Evolutionary conservation across 2,797 vertebrate genomes (phyloP).

Genomic region (Heliangelus exortis): DNA sequence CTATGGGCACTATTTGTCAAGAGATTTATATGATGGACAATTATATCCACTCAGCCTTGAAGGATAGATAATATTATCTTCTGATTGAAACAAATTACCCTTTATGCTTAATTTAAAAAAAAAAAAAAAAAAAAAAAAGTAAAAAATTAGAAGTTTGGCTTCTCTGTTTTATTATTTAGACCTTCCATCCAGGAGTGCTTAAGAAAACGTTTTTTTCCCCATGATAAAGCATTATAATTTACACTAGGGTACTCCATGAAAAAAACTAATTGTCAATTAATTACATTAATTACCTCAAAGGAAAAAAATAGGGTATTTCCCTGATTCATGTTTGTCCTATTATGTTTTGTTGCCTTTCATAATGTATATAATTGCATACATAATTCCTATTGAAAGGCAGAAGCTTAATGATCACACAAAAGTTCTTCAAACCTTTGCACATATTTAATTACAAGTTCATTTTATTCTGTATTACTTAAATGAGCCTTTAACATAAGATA

Average conservation of each 20-base stretch:
- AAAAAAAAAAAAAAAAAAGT: background rate
- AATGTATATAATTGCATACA: background rate
- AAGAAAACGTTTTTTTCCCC: background rate
- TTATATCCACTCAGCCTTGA: slow-evolving; percentile 85
- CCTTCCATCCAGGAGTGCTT: background rate
- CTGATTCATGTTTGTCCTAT: background rate
- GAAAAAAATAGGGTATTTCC: background rate
- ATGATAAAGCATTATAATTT: background rate
- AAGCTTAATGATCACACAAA: background rate
- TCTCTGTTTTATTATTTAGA: slow-evolving; percentile 31
- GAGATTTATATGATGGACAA: slow-evolving; percentile 82
- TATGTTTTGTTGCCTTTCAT: background rate
- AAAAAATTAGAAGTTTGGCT: slow-evolving; percentile 44
- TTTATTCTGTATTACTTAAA: background rate
- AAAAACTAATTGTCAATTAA: background rate
- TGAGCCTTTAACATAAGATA: background rate
- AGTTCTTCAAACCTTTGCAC: background rate
- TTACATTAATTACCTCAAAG: background rate
- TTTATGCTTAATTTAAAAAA: slow-evolving; percentile 44
- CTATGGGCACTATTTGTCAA: slow-evolving; percentile 82
- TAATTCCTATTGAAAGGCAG: background rate
- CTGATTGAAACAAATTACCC: slow-evolving; percentile 79
- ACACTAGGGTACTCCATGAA: background rate
- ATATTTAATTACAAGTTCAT: background rate
- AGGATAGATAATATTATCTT: slow-evolving; percentile 83